These are phyloP conservation scores for Rachycentron canadum DNA, from an alignment of 2,797 vertebrate genomes.

Conservation along the genomic window DNA sequence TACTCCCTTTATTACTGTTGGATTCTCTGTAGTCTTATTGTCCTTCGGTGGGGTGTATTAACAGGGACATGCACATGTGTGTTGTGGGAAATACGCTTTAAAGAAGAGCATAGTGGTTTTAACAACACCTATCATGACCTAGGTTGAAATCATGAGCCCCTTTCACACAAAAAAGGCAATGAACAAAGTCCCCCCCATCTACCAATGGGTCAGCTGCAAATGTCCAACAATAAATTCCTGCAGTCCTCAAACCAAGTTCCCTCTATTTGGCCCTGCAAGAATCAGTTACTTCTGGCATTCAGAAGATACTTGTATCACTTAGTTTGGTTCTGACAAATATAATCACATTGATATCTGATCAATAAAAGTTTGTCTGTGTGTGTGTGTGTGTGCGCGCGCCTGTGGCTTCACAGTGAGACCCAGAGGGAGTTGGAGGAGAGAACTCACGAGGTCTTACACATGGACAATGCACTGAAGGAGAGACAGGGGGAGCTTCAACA, in stretches of 20 bases:
- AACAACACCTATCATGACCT: not conserved
- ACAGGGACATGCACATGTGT: not conserved
- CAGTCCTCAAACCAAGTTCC: not conserved
- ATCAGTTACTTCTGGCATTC: not conserved
- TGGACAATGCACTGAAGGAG: slow-evolving; percentile 92
- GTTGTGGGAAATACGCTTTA: not conserved
- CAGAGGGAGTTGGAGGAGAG: slow-evolving; percentile 92
- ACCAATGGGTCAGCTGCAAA: slow-evolving; percentile 5
- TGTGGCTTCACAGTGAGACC: slow-evolving; percentile 86
- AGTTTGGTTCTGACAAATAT: not conserved
- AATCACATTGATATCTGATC: not conserved
- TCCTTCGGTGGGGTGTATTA: not conserved
- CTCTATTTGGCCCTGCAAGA: not conserved
- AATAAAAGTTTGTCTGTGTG: slow-evolving; percentile 33
- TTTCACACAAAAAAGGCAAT: not conserved
- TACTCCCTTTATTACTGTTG: not conserved
- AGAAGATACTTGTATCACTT: not conserved
- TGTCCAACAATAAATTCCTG: slow-evolving; percentile 18
- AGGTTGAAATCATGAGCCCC: not conserved
- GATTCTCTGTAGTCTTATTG: not conserved
- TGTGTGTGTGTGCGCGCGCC: slow-evolving; percentile 3
- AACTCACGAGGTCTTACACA: slow-evolving; percentile 91
- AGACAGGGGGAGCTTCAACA: slow-evolving; percentile 96
- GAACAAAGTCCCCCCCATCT: not conserved
- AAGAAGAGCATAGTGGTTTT: not conserved